Percentiles rank a stretch among this genome's conserved stretches.
These are phyloP conservation scores for Dryobotodes eremita DNA, from an alignment of 2,888 invertebrate genomes.

Conservation along the genomic window DNA sequence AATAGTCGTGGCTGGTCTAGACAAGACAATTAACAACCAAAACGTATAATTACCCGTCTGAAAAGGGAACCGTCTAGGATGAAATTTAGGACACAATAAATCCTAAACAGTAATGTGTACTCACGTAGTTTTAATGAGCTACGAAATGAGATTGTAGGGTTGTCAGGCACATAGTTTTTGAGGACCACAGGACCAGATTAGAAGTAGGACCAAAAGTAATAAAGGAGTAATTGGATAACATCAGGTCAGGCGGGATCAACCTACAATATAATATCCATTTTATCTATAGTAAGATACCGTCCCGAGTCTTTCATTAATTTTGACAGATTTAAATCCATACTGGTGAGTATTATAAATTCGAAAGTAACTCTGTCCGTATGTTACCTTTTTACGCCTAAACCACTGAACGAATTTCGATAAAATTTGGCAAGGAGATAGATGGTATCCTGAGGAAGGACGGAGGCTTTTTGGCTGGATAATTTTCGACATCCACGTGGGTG, in stretches of 20 bases:
- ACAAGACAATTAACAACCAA: constrained; percentile 29
- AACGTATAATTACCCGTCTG: background rate
- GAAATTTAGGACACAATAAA: constrained; percentile 56
- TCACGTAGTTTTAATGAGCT: constrained; percentile 62
- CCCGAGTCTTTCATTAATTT: no score
- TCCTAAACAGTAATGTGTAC: constrained; percentile 34
- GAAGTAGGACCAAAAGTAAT: background rate
- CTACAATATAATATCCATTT: background rate
- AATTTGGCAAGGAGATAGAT: no score
- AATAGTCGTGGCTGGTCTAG: background rate
- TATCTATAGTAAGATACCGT: background rate
- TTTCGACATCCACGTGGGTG: no score
- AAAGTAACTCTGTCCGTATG: no score
- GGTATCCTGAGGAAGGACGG: no score
- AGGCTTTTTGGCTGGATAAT: no score
- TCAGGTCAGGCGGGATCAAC: background rate
- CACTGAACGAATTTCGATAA: no score
- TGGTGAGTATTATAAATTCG: no score
- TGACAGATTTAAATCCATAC: no score
- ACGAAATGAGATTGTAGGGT: constrained; percentile 43
- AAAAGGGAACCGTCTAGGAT: constrained; percentile 7
- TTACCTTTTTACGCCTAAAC: no score
- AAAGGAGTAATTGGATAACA: background rate
- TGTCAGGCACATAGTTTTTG: constrained; percentile 2
- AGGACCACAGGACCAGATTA: background rate